Percentiles rank a stretch among this genome's conserved stretches.
These are phyloP conservation scores for Chelonus formosanus DNA, from an alignment of 2,888 invertebrate genomes.

Conservation along the genomic window DNA sequence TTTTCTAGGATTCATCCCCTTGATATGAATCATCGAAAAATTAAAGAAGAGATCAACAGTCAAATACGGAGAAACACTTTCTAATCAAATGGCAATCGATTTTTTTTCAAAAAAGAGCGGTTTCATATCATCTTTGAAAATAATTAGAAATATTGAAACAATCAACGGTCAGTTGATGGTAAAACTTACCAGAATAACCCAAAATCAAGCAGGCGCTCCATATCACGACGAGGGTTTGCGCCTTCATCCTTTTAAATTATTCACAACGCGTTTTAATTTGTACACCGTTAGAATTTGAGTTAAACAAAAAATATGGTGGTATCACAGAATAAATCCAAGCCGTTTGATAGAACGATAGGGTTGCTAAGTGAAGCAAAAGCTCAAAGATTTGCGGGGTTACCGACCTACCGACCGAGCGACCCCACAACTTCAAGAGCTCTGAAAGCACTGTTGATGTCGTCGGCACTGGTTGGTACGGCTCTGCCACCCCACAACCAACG, in stretches of 20 bases:
- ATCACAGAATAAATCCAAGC: too few relatives aligned
- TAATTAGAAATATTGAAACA: too few relatives aligned
- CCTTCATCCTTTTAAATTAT: constrained; percentile 41
- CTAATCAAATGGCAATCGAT: too few relatives aligned
- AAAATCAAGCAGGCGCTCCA: constrained; percentile 44
- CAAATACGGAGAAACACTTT: too few relatives aligned
- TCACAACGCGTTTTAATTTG: constrained; percentile 2
- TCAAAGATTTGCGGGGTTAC: constrained; percentile 36
- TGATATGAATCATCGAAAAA: too few relatives aligned
- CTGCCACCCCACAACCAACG: constrained; percentile 45
- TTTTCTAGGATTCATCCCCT: too few relatives aligned
- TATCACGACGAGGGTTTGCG: constrained; percentile 40
- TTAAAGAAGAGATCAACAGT: too few relatives aligned
- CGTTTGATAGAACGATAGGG: background rate
- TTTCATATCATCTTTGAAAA: too few relatives aligned
- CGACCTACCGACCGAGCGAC: constrained; percentile 52
- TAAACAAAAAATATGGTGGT: constrained; percentile 1
- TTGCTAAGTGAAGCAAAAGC: background rate
- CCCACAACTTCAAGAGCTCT: constrained; percentile 56
- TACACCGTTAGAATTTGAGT: background rate
- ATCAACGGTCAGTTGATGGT: background rate
- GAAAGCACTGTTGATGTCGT: constrained; percentile 54
- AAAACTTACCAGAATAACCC: constrained; percentile 44
- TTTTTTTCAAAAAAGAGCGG: too few relatives aligned
- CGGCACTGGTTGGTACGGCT: constrained; percentile 48